Evolutionary conservation across 2,113 vertebrate species (phyloP).

Genomic region (Ibidorhyncha struthersii): DNA sequence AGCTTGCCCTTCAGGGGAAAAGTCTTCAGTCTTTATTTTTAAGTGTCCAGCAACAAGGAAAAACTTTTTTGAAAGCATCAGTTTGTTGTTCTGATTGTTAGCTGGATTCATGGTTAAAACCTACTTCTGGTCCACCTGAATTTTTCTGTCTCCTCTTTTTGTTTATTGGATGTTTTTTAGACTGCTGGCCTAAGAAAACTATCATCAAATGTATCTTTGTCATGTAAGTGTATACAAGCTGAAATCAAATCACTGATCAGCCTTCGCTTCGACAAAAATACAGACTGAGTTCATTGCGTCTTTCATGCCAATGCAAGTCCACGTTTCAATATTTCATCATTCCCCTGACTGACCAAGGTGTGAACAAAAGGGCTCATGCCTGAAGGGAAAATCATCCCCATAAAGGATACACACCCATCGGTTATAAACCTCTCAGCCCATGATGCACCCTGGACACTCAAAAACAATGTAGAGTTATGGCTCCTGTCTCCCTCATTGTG

Average conservation of each 20-base stretch:
- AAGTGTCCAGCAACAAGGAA: neutral
- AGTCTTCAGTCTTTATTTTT: neutral
- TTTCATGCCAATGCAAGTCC: neutral
- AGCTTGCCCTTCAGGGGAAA: neutral
- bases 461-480: neutral
- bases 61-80: neutral
- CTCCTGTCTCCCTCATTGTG: neutral
- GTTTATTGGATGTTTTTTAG: neutral
- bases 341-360: constrained; percentile 13
- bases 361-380: constrained; percentile 7
- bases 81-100: neutral
- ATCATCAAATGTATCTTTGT: neutral
- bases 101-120: neutral
- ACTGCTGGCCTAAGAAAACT: neutral
- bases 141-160: neutral
- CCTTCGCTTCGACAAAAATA: neutral
- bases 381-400: neutral
- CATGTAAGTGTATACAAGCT: neutral
- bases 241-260: neutral
- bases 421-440: neutral
- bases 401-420: neutral
- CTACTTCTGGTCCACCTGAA: neutral
- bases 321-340: neutral
- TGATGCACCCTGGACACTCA: neutral
- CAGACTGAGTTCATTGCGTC: neutral